Conservation (phyloP, 2,797 vertebrate species). For the Bovichtus variegatus region DNA sequence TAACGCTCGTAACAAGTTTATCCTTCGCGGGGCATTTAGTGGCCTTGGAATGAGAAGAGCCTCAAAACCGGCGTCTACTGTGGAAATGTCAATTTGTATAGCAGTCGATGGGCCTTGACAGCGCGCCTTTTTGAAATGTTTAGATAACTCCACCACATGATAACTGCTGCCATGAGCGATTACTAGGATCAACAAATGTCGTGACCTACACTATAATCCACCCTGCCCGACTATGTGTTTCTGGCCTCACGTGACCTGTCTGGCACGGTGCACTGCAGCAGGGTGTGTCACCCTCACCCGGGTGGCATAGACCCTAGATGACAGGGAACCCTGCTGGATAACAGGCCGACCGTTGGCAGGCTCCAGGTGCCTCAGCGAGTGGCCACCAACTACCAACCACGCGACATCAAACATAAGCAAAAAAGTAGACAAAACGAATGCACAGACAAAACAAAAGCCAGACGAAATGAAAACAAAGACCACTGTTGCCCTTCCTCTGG, state of each 20-base stretch:
- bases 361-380: conserved; percentile 52
- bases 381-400: conserved; percentile 46
- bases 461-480: conserved; percentile 75
- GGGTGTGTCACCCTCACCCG: conserved; percentile 61
- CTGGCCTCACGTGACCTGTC: conserved; percentile 54
- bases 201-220: conserved; percentile 61
- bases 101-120: conserved; percentile 27
- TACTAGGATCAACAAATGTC: conserved; percentile 57
- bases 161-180: conserved; percentile 54
- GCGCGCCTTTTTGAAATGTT: conserved; percentile 55
- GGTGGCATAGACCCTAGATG: conserved; percentile 69
- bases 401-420: conserved; percentile 62
- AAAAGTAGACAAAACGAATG: conserved; percentile 53
- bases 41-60: conserved; percentile 30
- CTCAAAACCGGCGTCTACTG: conserved; percentile 1
- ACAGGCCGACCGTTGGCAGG: conserved; percentile 48
- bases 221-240: conserved; percentile 53
- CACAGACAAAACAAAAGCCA: conserved; percentile 75
- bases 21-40: conserved; percentile 34
- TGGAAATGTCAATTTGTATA: conserved; percentile 40
- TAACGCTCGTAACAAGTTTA: neutral
- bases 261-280: conserved; percentile 27
- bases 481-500: conserved; percentile 52
- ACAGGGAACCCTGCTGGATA: conserved; percentile 63
- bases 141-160: conserved; percentile 60